Conservation (phyloP, 2,797 vertebrate genomes). For the Steatocranus sp. region DNA sequence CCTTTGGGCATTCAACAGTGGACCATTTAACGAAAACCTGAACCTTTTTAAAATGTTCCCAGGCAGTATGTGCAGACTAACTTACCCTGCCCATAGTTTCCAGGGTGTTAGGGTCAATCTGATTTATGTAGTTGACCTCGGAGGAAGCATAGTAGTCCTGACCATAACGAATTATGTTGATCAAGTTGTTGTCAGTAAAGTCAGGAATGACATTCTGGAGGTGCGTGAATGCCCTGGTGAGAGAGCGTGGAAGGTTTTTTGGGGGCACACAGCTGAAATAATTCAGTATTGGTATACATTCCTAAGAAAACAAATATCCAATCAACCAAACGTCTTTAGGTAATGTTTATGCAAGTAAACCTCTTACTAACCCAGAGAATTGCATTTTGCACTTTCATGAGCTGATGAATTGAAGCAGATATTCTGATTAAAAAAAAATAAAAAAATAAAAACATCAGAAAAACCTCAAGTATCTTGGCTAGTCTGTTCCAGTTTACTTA, state of each 20-base stretch:
- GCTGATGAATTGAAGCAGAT: not conserved
- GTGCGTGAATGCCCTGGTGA: constrained; percentile 82
- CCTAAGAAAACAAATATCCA: not conserved
- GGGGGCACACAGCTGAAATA: not conserved
- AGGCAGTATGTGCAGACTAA: not conserved
- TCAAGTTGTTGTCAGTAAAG: constrained; percentile 96
- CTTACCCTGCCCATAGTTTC: constrained; percentile 86
- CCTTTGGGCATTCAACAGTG: not conserved
- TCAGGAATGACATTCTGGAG: constrained; percentile 84
- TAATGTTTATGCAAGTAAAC: not conserved
- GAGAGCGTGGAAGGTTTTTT: not conserved
- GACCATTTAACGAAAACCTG: not conserved
- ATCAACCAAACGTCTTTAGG: not conserved
- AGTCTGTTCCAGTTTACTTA: not conserved
- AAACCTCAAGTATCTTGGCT: not conserved
- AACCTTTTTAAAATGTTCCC: not conserved
- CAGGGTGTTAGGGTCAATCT: constrained; percentile 83
- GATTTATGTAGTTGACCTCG: constrained; percentile 90
- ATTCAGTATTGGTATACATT: not conserved
- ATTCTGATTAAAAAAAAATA: not conserved
- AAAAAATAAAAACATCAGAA: not conserved
- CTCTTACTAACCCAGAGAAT: not conserved
- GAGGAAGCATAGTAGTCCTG: constrained; percentile 87
- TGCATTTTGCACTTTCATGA: not conserved
- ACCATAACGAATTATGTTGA: constrained; percentile 90